phyloP scores from a whole-genome alignment of 2,888 invertebrate genomes.

The Lycophotia porphyrea region DNA sequence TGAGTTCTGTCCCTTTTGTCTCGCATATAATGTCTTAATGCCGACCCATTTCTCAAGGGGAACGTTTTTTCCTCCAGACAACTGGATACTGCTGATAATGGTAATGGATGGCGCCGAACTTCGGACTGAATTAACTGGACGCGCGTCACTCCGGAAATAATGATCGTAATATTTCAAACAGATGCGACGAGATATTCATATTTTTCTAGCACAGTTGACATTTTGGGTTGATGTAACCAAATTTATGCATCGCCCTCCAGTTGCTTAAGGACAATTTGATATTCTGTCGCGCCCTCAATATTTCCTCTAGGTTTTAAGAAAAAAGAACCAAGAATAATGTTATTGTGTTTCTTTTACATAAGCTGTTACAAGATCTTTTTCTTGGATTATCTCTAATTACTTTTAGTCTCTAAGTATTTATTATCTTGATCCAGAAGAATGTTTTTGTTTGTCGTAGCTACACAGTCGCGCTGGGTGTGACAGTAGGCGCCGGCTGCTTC shows the following conservation, averaged over 20 bases:
- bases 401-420: conserved; percentile 2
- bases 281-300: conserved; percentile 39
- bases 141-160: conserved; percentile 69
- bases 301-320: conserved; percentile 28
- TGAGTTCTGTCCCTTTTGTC: conserved; percentile 76
- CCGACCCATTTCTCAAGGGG: conserved; percentile 75
- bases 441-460: conserved; percentile 86
- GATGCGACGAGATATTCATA: conserved; percentile 63
- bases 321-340: conserved; percentile 14
- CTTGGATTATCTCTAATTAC: conserved; percentile 1
- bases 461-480: conserved; percentile 94
- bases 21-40: conserved; percentile 79
- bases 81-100: conserved; percentile 80
- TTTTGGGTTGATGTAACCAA: conserved; percentile 62
- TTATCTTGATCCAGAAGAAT: neutral
- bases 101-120: conserved; percentile 77
- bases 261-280: conserved; percentile 51
- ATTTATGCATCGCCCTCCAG: conserved; percentile 64
- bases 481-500: conserved; percentile 94
- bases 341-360: conserved; percentile 5
- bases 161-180: conserved; percentile 70
- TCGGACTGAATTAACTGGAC: conserved; percentile 75
- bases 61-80: conserved; percentile 71
- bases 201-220: conserved; percentile 60
- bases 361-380: neutral